These are phyloP conservation scores for Odocoileus virginianus DNA, from an alignment of 2,113 vertebrate genomes.

Conservation along the genomic window DNA sequence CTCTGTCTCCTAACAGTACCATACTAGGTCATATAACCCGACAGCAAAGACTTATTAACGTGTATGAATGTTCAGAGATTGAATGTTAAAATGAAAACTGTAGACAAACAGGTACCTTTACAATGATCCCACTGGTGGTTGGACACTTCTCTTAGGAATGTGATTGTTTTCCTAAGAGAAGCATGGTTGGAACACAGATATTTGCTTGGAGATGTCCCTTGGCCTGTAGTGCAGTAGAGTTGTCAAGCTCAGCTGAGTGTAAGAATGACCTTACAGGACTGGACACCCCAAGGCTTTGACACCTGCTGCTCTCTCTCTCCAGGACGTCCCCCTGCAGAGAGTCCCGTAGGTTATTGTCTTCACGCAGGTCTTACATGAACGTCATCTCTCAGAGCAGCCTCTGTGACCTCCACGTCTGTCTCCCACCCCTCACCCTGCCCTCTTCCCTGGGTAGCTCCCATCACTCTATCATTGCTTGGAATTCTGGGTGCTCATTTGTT, in stretches of 20 bases:
- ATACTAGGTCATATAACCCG: background rate
- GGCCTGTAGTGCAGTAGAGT: background rate
- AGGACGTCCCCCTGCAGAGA: background rate
- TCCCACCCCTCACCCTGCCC: fast-evolving
- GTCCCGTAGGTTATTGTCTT: fast-evolving
- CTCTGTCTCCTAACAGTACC: background rate
- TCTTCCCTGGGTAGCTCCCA: fast-evolving
- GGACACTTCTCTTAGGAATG: background rate
- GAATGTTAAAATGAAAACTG: background rate
- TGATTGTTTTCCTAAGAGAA: fast-evolving
- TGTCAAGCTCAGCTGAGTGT: background rate
- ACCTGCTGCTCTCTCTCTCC: background rate
- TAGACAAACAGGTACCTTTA: background rate
- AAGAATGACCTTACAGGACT: background rate
- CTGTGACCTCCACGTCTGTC: fast-evolving
- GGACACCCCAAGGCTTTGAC: background rate
- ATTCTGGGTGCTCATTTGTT: fast-evolving
- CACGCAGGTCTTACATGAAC: fast-evolving
- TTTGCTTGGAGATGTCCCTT: background rate
- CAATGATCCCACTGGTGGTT: background rate
- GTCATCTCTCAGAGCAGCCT: background rate
- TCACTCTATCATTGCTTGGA: fast-evolving
- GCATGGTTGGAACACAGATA: background rate
- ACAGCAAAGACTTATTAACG: background rate
- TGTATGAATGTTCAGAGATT: background rate